phyloP scores from a whole-genome alignment of 1,140 invertebrate species.

The Plutomurus gul region DNA sequence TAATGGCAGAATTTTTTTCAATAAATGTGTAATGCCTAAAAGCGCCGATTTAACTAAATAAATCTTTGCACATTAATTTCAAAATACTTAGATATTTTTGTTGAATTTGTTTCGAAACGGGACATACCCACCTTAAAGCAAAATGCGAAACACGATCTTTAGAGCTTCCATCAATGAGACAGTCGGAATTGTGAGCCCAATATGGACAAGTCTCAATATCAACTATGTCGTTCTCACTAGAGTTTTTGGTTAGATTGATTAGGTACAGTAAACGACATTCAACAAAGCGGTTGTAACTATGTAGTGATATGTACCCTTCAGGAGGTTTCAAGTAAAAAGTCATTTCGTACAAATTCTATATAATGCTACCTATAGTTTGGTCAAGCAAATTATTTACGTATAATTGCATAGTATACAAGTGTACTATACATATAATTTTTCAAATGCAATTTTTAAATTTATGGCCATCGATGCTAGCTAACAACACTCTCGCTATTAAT shows the following conservation, averaged over 20 bases:
- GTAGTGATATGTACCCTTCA: background rate
- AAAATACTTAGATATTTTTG: background rate
- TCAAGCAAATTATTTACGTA: no score
- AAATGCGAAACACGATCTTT: conserved; percentile 25
- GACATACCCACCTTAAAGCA: conserved; percentile 5
- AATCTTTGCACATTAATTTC: no score
- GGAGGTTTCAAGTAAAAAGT: conserved; percentile 25
- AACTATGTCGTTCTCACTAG: background rate
- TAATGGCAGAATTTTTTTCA: background rate
- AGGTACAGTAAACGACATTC: background rate
- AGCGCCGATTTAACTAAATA: no score
- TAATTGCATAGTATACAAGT: no score
- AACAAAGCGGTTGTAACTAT: background rate
- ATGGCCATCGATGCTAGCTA: no score
- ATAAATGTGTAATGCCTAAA: no score
- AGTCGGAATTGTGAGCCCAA: background rate
- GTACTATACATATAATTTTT: no score
- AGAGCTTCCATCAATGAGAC: background rate
- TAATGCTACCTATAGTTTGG: no score
- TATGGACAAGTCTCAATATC: background rate
- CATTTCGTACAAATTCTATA: background rate
- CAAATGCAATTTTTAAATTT: no score
- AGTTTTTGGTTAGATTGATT: background rate
- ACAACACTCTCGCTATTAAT: no score
- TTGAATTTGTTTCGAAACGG: background rate